Base-by-base conservation (phyloP, 2,797 vertebrate species). In the Myotis vivesi region DNA sequence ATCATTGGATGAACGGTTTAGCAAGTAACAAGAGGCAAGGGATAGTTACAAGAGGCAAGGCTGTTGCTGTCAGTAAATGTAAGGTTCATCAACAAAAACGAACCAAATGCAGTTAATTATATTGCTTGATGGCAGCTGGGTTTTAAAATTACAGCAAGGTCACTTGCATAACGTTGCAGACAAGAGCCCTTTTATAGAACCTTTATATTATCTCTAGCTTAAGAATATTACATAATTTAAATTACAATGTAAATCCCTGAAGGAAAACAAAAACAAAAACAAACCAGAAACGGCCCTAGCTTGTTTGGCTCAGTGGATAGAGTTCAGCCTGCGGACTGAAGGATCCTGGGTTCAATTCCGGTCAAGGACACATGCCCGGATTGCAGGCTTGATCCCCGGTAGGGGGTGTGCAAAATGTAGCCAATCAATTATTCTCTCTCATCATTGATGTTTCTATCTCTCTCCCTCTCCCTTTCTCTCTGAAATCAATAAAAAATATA, bases 221-320 rank as follows among this genome's bases (percentile, higher is more conserved):
- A 51, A 44, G 59, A 36, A 83, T 93, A 84, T 88, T n/a, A 82
- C 72, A 0, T 79, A 81, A 46, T 94, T 84, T 93, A 69, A 96
- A 92, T 92, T 88, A 23, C 55, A 91, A 0, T 38, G 22, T 94
- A 62, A 82, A 80, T 95, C 8, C 8, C 6, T 69, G 71, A 36
- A 91, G 81, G 72, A 49, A 36, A 75, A 91, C 11, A 46, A 46
- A 46, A 76, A 49, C 16, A 75, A 49, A 81, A 95, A 8, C 19
- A 12, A 59, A 25, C 55, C 20, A 59, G 23, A 59, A 59, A 59
- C 10, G 5, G 25, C 23, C 55, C 4, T 59, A 59, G 55, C 55
- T 10, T 4, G 4, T 25, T 59, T 59, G 55, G 4, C 23, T 59
- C 55, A 59, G 55, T 28, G 23, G 55, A 25, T 12, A 59, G 23